These are phyloP conservation scores for Diadegma fenestrale DNA, from an alignment of 2,888 invertebrate species.

Conservation along the genomic window DNA sequence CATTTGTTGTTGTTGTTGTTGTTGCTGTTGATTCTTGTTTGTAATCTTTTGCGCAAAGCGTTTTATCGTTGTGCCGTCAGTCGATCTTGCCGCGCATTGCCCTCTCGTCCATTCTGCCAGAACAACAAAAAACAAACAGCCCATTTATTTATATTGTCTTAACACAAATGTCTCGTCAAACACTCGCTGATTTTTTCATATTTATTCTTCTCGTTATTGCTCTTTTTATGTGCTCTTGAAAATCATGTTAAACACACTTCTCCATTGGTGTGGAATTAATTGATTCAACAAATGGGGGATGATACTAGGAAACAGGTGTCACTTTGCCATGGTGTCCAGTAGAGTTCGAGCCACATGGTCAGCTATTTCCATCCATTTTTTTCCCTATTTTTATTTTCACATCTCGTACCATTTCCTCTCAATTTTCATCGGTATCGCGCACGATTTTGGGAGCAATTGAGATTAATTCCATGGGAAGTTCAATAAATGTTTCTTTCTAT, in stretches of 20 bases:
- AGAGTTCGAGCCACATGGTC: background rate
- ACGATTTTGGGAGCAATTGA: background rate
- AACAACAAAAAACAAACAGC: constrained; percentile 22
- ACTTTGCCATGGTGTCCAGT: constrained; percentile 46
- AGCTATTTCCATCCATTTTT: background rate
- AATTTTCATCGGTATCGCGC: background rate
- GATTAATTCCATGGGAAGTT: background rate
- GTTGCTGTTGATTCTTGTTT: constrained; percentile 3
- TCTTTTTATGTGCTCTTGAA: background rate
- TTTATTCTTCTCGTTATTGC: background rate
- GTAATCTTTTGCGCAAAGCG: constrained; percentile 69
- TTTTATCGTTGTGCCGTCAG: constrained; percentile 82
- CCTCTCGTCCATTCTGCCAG: constrained; percentile 83
- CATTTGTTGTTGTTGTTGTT: constrained; percentile 2
- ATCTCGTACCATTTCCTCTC: background rate
- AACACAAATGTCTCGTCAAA: too few species aligned
- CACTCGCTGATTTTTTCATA: background rate
- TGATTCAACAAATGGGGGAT: background rate
- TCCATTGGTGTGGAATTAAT: background rate
- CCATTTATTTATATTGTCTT: too few species aligned
- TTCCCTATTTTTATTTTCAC: background rate
- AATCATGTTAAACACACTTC: background rate
- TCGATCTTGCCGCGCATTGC: constrained; percentile 83
- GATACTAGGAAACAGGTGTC: constrained; percentile 33
- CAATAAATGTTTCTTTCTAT: background rate